phyloP scores from a whole-genome alignment of 2,113 vertebrate genomes.

The Bubo bubo region DNA sequence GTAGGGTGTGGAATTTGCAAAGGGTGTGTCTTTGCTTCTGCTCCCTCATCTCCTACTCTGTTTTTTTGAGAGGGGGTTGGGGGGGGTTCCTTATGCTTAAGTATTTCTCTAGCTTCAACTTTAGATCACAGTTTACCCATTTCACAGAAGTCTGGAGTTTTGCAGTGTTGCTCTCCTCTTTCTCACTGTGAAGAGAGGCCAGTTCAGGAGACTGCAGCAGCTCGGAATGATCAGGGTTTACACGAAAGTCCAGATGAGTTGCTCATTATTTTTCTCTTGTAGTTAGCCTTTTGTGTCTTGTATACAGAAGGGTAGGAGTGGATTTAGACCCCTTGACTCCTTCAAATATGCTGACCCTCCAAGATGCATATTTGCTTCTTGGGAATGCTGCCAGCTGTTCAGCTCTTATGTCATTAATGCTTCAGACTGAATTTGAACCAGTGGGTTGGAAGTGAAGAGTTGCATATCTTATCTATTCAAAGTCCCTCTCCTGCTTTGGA shows the following conservation, averaged over 20 bases:
- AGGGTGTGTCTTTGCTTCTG: neutral
- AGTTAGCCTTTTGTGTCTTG: neutral
- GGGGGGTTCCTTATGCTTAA: neutral
- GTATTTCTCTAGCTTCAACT: neutral
- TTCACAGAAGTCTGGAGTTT: neutral
- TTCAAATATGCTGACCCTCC: neutral
- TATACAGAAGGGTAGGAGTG: neutral
- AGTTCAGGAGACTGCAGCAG: neutral
- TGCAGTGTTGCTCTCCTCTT: neutral
- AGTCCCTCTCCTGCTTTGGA: neutral
- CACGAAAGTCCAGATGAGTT: neutral
- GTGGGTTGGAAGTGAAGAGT: neutral
- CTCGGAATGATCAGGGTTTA: neutral
- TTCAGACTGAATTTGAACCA: neutral
- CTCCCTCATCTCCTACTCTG: neutral
- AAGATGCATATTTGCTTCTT: neutral
- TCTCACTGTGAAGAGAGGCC: neutral
- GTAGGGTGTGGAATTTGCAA: neutral
- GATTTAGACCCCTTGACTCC: neutral
- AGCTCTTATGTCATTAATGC: neutral
- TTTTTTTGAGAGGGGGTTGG: no score
- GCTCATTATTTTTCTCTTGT: neutral
- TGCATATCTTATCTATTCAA: neutral
- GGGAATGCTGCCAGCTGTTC: neutral
- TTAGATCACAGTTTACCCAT: rapidly evolving